Conservation (phyloP, 2,888 invertebrate species). For the Parnassius smintheus region DNA sequence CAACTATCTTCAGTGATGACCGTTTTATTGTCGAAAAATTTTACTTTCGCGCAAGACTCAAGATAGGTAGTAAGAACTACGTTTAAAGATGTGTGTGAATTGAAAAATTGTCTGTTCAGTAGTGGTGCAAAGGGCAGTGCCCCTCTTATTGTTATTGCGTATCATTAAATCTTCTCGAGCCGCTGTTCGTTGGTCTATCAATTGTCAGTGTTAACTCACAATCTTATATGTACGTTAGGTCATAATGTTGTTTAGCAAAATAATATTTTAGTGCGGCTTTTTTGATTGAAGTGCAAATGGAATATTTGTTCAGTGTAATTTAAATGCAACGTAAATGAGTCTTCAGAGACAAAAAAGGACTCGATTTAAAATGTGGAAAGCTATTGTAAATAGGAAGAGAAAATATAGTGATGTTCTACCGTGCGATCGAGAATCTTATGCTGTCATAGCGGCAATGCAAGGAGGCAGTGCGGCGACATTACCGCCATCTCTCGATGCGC, state of each 20-base stretch:
- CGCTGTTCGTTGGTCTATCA: constrained; percentile 60
- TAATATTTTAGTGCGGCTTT: neutral
- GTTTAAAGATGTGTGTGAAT: constrained; percentile 8
- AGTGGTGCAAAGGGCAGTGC: constrained; percentile 53
- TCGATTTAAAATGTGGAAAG: constrained; percentile 75
- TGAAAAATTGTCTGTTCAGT: constrained; percentile 22
- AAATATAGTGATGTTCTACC: constrained; percentile 69
- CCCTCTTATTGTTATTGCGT: constrained; percentile 58
- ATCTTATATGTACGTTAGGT: constrained; percentile 33
- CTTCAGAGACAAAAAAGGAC: constrained; percentile 63
- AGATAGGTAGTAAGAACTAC: too few relatives aligned
- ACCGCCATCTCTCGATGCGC: constrained; percentile 76
- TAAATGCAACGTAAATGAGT: constrained; percentile 63
- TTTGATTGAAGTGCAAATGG: neutral
- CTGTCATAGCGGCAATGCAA: constrained; percentile 71
- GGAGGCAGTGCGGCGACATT: constrained; percentile 73
- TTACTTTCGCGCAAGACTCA: too few relatives aligned
- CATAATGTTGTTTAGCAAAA: constrained; percentile 27
- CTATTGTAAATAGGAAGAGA: constrained; percentile 69
- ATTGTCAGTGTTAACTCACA: constrained; percentile 49
- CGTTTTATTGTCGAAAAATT: too few relatives aligned
- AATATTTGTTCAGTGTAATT: neutral
- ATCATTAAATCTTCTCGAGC: constrained; percentile 58
- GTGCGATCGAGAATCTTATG: constrained; percentile 69
- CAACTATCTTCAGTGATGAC: too few relatives aligned